phyloP scores from a whole-genome alignment of 2,797 vertebrate species.

The Phrynocephalus forsythii region DNA sequence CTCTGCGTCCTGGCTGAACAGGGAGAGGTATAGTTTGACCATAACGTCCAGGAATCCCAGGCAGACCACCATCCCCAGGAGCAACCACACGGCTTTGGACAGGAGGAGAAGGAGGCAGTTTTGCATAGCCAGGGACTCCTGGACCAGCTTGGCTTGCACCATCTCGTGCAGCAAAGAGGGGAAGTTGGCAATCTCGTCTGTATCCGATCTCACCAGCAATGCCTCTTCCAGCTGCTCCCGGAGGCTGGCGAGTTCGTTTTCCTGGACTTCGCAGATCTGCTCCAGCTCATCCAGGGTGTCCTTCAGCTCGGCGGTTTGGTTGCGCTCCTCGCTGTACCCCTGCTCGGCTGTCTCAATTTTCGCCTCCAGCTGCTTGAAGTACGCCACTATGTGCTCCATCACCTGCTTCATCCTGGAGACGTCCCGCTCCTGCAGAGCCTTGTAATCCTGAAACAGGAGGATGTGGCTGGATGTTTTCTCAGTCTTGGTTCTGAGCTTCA shows the following conservation, averaged over 20 bases:
- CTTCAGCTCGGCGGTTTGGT: background rate
- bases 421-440: background rate
- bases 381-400: background rate
- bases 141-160: conserved; percentile 33
- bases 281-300: background rate
- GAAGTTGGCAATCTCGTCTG: fast-evolving
- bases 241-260: conserved; percentile 2
- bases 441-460: background rate
- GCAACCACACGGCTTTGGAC: background rate
- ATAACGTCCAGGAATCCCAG: background rate
- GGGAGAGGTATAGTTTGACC: background rate
- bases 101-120: background rate
- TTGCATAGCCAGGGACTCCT: conserved; percentile 16
- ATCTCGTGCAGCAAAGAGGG: conserved; percentile 31
- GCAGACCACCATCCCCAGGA: background rate
- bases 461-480: background rate
- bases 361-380: conserved; percentile 22
- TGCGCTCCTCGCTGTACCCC: background rate
- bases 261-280: conserved; percentile 16
- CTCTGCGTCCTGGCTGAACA: background rate
- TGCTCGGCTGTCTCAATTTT: background rate
- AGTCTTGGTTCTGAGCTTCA: background rate
- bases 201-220: background rate
- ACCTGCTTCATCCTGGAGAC: conserved; percentile 10
- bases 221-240: conserved; percentile 5